A percentile compares a stretch with the other conserved stretches of the same genome.
Evolutionary conservation across 1,140 invertebrate species (phyloP).

Genomic region (Battus philenor): DNA sequence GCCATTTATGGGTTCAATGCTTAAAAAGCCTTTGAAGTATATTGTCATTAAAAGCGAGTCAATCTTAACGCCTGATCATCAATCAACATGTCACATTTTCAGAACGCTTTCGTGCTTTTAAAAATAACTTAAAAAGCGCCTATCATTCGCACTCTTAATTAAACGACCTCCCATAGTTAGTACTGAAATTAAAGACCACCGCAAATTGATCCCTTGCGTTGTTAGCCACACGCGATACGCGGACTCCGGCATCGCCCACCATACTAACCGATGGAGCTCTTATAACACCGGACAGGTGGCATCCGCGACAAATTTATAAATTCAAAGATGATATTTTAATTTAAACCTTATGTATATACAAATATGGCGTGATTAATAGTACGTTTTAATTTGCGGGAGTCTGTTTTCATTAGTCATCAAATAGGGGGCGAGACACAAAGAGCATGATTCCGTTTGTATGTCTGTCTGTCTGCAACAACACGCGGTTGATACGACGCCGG

Average conservation of each 20-base stretch:
- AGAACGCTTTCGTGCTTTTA: constrained; percentile 15
- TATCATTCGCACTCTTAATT: constrained; percentile 69
- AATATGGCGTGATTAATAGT: neutral
- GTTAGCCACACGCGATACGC: constrained; percentile 6
- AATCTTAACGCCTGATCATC: constrained; percentile 28
- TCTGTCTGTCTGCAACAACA: constrained; percentile 60
- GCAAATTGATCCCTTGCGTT: constrained; percentile 24
- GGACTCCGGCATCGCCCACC: neutral
- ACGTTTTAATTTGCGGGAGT: constrained; percentile 3
- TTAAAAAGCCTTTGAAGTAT: constrained; percentile 3
- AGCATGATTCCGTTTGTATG: constrained; percentile 48
- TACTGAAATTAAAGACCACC: constrained; percentile 49
- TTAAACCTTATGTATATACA: neutral
- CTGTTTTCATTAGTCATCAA: constrained; percentile 48
- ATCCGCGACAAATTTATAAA: constrained; percentile 1
- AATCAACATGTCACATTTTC: constrained; percentile 31
- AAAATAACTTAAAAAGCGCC: constrained; percentile 26
- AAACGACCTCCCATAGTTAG: constrained; percentile 43
- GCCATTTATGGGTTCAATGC: too few relatives aligned
- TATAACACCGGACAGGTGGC: constrained; percentile 14
- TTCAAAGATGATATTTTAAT: neutral
- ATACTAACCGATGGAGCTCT: constrained; percentile 6
- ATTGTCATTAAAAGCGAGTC: constrained; percentile 14
- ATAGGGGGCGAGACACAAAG: constrained; percentile 40
- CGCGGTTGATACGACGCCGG: constrained; percentile 49